phyloP scores from a whole-genome alignment of 92 coral and sea anemone genomes.

The Pocillopora meandrina region DNA sequence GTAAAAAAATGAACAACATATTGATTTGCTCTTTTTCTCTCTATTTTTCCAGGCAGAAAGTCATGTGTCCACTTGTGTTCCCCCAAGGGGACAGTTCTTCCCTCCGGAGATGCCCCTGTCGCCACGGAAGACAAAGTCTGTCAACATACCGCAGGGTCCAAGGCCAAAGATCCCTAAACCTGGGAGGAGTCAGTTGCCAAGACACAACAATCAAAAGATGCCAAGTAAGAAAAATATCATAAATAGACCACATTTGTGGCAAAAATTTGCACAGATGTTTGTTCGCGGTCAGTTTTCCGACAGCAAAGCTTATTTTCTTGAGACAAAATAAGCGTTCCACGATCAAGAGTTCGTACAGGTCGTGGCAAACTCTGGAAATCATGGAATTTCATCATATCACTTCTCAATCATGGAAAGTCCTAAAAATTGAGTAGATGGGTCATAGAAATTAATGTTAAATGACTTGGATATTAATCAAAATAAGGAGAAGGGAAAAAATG shows the following conservation, averaged over 20 bases:
- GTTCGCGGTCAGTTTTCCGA: too few species aligned
- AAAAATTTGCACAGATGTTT: too few species aligned
- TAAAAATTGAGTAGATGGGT: too few species aligned
- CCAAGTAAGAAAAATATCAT: not conserved
- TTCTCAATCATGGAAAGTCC: not conserved
- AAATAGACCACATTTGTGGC: not conserved
- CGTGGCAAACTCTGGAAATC: too few species aligned
- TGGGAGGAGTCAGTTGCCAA: constrained; percentile 23
- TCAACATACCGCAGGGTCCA: constrained; percentile 10
- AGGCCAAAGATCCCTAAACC: constrained; percentile 30
- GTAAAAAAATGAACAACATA: too few species aligned
- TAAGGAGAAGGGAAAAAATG: too few species aligned
- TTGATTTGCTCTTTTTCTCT: too few species aligned
- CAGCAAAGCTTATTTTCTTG: too few species aligned
- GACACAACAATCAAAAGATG: constrained; percentile 3
- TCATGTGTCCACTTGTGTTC: constrained; percentile 45
- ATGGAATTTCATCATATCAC: not conserved
- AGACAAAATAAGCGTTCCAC: too few species aligned
- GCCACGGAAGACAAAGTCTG: constrained; percentile 70
- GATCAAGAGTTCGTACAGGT: too few species aligned
- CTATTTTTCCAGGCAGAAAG: constrained; percentile 63
- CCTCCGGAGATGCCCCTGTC: constrained; percentile 69
- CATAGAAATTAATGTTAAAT: not conserved
- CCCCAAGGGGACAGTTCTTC: constrained; percentile 35
- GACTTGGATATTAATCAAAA: too few species aligned